Evolutionary conservation across 2,888 invertebrate species (phyloP).

Genomic region (Drosophila mettleri): DNA sequence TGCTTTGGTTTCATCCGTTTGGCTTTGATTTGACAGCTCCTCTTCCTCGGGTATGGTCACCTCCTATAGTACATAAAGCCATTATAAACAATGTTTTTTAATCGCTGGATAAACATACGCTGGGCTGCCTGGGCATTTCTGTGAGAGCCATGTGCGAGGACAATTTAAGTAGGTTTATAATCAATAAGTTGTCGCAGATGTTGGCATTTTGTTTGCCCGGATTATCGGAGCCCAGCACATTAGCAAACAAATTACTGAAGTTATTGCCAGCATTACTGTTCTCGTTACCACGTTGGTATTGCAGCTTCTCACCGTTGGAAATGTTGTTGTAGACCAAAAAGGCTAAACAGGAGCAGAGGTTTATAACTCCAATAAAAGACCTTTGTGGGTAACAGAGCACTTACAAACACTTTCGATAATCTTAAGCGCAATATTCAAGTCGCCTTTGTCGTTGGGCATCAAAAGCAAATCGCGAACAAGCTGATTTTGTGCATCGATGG

Average conservation of each 20-base stretch:
- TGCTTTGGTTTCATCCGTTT: constrained; percentile 95
- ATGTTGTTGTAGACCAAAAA: constrained; percentile 86
- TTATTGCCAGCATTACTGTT: constrained; percentile 86
- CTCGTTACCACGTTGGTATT: constrained; percentile 86
- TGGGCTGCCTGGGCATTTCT: constrained; percentile 86
- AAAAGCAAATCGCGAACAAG: constrained; percentile 89
- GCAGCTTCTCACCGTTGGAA: constrained; percentile 86
- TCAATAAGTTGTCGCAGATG: constrained; percentile 90
- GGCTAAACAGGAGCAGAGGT: constrained; percentile 73
- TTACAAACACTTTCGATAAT: constrained; percentile 90
- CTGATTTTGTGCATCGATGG: constrained; percentile 91
- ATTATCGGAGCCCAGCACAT: constrained; percentile 88
- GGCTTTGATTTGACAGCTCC: constrained; percentile 86
- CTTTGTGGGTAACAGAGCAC: constrained; percentile 52
- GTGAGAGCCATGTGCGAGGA: constrained; percentile 88
- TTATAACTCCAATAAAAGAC: background rate
- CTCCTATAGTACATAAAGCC: constrained; percentile 61
- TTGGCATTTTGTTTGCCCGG: constrained; percentile 87
- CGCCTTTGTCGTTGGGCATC: constrained; percentile 88
- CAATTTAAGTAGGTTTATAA: constrained; percentile 90
- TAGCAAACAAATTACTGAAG: constrained; percentile 92
- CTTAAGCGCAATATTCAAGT: constrained; percentile 90
- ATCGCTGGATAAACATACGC: constrained; percentile 69
- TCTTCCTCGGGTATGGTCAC: constrained; percentile 85
- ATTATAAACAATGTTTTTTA: background rate